Base-by-base conservation (phyloP, 2,888 invertebrate species). In the Nomada lathburiana region DNA sequence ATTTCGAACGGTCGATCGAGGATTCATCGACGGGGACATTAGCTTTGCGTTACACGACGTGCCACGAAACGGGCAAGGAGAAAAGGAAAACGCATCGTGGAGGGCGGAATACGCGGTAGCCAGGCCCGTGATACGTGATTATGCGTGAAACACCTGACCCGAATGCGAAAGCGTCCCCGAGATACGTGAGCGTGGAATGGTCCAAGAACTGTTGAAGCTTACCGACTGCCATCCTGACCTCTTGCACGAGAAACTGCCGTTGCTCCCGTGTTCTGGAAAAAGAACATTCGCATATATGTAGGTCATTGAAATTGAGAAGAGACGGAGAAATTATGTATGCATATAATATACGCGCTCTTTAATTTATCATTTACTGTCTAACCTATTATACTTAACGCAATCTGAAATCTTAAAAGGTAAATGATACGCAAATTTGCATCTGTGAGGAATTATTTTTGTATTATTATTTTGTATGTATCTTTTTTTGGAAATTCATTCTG, bases 211-310 rank as follows among this genome's bases (percentile, higher is more conserved):
- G 65, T 63, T 69, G 69, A 72, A 68, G 89, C 91, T 91, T 85
- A 91, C 91, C 91, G 87, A 91, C 90, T 86, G 91, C 90, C 91
- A 91, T 91, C 80, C 67, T 85, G 85, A 85, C 84, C 80, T 55
- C 65, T 76, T 83, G 77, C 80, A 69, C 80, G 77, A 79, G 71
- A 79, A 84, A 82, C 72, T 70, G 60, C 62, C 23, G 60, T 36
- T 42, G 16, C 76, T 73, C 73, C 52, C 79, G 60, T 73, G 63
- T 74, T 80, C 89, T 89, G 89, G 11, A 68, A 80, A 62, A 72
- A 42, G 13, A 42, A 50, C 10, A 57, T 50, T 42, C 55, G 18
- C 13, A 18, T 65, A 47, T 47, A n/a, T 57, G 55, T 55, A 44
- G 26, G n/a, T 62, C 4, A 10, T n/a, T 62, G 20, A 5, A 42